Evolutionary conservation across 2,113 vertebrate species (phyloP), one percentile per base, ranked within the genome.

Genomic region (Machaerirhynchus nigripectus): DNA sequence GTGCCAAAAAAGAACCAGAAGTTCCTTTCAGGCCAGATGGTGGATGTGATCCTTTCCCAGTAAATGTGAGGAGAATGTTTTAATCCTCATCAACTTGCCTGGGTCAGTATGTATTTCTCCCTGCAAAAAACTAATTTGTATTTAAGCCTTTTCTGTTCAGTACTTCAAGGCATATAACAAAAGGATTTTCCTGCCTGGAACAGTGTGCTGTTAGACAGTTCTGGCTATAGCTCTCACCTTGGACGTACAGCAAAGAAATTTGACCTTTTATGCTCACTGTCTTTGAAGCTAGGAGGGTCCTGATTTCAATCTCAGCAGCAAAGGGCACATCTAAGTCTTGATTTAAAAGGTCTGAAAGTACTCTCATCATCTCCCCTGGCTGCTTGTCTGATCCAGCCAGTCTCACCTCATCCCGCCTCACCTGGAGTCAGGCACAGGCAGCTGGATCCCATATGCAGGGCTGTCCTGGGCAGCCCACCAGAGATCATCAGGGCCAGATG

Each of bases 321-420:
- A 89, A 94, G 60, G 55, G 42, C 47, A 70, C 33, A 4, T 50
- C 39, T 70, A 89, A 46, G 24, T 42, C 73, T 94, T 93, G 87
- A 93, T 95, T 91, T 94, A 89, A 89, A 93, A 91, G 87, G 64
- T 74, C 84, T 91, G 81, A 96, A 94, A 84, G 28, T 1, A 55
- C 35, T 78, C 63, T 89, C 64, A 77, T 87, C 85, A 68, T 84
- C 80, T 81, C 14, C 42, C 71, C 53, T 73, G 39, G 39, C 82
- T 83, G 71, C 89, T 53, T 84, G 26, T 80, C 76, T 92, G 64
- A 81, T 40, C 28, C 89, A 89, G 63, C 68, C 68, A 22, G 28
- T 89, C 71, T 89, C 89, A 77, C 63, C 59, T 92, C 89, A 74
- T 89, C 73, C 71, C 0, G 6, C 61, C 67, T 78, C 85, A 93